Evolutionary conservation across 2,113 vertebrate species (phyloP).

Genomic region (Stigmatopora nigra): DNA sequence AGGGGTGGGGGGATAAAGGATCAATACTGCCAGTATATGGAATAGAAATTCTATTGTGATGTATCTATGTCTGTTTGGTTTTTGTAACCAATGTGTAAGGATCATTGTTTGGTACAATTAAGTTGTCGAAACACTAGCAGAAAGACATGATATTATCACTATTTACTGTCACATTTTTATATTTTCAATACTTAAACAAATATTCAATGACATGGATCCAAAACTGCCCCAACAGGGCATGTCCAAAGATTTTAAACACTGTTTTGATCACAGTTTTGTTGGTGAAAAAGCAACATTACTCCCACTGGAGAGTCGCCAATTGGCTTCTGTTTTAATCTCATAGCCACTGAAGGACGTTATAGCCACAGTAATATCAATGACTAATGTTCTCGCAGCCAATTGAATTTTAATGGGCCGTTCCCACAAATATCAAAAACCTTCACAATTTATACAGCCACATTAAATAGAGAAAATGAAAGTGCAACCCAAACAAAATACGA

Average conservation of each 20-base stretch:
- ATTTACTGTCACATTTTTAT: not conserved
- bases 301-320: constrained; percentile 10
- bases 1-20: not conserved
- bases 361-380: constrained; percentile 35
- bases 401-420: constrained; percentile 18
- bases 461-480: constrained; percentile 38
- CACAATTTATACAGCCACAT: constrained; percentile 36
- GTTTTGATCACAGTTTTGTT: not conserved
- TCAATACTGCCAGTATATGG: not conserved
- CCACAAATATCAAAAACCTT: constrained; percentile 17
- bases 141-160: not conserved
- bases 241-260: not conserved
- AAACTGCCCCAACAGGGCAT: not conserved
- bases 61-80: not conserved
- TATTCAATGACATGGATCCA: not conserved
- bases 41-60: not conserved
- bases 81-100: not conserved
- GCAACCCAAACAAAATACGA: constrained; percentile 38
- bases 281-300: constrained; percentile 1
- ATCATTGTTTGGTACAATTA: not conserved
- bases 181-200: no score
- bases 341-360: constrained; percentile 16
- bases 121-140: not conserved
- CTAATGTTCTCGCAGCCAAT: constrained; percentile 25
- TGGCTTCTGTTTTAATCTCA: constrained; percentile 13